Percentiles rank a stretch among this genome's conserved stretches.
phyloP scores from a whole-genome alignment of 2,113 vertebrate species.

The Bettongia penicillata region DNA sequence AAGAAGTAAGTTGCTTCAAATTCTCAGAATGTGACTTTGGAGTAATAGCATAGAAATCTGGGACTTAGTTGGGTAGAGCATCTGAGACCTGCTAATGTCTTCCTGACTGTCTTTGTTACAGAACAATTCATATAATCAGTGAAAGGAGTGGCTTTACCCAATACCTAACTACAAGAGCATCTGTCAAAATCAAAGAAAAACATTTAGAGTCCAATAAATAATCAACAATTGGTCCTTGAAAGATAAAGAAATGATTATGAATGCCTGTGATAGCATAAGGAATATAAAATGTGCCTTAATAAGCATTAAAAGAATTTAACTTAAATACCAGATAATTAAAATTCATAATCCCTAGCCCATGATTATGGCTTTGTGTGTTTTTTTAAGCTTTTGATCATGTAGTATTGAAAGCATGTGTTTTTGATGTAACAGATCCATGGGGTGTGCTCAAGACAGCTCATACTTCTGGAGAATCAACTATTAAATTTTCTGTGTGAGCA shows the following conservation, averaged over 20 bases:
- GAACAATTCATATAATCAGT: not conserved
- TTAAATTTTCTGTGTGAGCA: not conserved
- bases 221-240: not conserved
- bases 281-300: not conserved
- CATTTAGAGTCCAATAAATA: not conserved
- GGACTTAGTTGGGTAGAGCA: not conserved
- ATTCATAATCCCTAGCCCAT: not conserved
- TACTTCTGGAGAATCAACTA: not conserved
- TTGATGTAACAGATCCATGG: not conserved
- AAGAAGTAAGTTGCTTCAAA: not conserved
- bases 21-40: not conserved
- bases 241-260: not conserved
- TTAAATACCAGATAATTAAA: not conserved
- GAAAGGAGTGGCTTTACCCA: not conserved
- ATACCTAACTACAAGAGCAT: not conserved
- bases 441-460: not conserved
- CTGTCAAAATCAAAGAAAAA: not conserved
- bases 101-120: not conserved
- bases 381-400: not conserved
- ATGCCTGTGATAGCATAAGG: not conserved
- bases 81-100: not conserved
- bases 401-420: not conserved
- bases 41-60: not conserved
- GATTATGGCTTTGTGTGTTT: not conserved
- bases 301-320: not conserved